Percentiles rank a stretch among this genome's conserved stretches.
Evolutionary conservation across 2,888 invertebrate genomes (phyloP).

Genomic region (Megamerina dolium): DNA sequence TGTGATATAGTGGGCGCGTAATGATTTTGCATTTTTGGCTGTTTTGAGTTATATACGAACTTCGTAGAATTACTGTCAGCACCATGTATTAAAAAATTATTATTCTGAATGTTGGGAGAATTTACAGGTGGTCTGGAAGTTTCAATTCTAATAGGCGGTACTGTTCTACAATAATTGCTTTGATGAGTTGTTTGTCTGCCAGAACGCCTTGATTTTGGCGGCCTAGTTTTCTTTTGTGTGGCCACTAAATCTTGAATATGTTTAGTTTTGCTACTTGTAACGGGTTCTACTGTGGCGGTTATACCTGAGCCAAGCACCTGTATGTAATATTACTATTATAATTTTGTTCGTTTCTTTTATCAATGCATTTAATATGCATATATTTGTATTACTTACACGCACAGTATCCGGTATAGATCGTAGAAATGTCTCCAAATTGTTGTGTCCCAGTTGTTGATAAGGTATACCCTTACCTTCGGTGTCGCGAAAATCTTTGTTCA

Average conservation of each 20-base stretch:
- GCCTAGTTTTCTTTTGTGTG: slow-evolving; percentile 30
- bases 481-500: slow-evolving; percentile 30
- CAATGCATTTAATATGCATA: neutral
- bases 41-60: too few relatives aligned
- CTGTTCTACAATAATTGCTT: too few relatives aligned
- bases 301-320: slow-evolving; percentile 33
- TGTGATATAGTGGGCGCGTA: too few relatives aligned
- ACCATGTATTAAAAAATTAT: too few relatives aligned
- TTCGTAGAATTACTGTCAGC: too few relatives aligned
- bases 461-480: slow-evolving; percentile 33
- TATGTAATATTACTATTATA: neutral
- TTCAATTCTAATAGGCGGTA: too few relatives aligned
- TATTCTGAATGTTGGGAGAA: neutral
- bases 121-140: too few relatives aligned
- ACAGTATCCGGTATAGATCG: slow-evolving; percentile 35
- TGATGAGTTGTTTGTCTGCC: neutral
- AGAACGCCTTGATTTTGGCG: neutral
- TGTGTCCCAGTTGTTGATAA: slow-evolving; percentile 29
- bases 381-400: slow-evolving; percentile 20
- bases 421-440: slow-evolving; percentile 32
- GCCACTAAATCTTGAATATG: slow-evolving; percentile 36
- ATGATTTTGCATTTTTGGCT: too few relatives aligned
- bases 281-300: slow-evolving; percentile 28
- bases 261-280: slow-evolving; percentile 25
- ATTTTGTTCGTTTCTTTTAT: too few relatives aligned